A percentile compares a stretch with the other conserved stretches of the same genome.
These are phyloP conservation scores for Oreohelix idahoensis DNA, from an alignment of 1,140 invertebrate genomes.

Conservation along the genomic window DNA sequence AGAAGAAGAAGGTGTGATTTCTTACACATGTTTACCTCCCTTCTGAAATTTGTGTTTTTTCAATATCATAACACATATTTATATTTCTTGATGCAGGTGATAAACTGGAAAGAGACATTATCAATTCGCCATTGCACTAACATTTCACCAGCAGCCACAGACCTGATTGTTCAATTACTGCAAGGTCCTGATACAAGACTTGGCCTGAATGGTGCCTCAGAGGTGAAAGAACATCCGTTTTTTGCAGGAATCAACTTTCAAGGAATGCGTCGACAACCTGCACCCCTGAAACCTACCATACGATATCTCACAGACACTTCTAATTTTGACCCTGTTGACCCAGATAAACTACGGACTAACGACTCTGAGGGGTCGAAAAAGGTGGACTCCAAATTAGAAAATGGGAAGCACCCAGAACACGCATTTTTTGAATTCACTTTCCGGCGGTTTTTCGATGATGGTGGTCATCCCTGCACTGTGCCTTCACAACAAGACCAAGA, in stretches of 20 bases:
- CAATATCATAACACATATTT: too few relatives aligned
- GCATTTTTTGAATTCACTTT: constrained; percentile 99
- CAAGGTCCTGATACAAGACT: constrained; percentile 89
- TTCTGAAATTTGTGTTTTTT: too few relatives aligned
- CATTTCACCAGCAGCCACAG: constrained; percentile 87
- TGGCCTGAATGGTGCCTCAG: constrained; percentile 90
- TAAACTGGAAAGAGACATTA: constrained; percentile 92
- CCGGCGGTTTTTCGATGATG: constrained; percentile 92
- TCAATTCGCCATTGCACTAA: constrained; percentile 90
- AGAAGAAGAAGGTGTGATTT: too few relatives aligned
- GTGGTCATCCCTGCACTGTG: constrained; percentile 45
- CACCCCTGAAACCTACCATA: constrained; percentile 95
- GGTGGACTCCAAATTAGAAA: constrained; percentile 80
- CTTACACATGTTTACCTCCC: too few relatives aligned
- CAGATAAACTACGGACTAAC: constrained; percentile 86
- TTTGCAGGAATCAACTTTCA: constrained; percentile 89
- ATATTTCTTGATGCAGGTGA: constrained; percentile 84
- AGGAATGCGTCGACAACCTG: constrained; percentile 88
- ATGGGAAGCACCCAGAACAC: constrained; percentile 83
- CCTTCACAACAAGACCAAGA: constrained; percentile 30
- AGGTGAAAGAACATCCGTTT: constrained; percentile 95
- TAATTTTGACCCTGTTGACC: constrained; percentile 81
- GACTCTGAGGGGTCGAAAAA: constrained; percentile 71
- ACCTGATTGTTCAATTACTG: constrained; percentile 93
- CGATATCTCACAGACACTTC: constrained; percentile 96